These are phyloP conservation scores for Tillus elongatus DNA, from an alignment of 2,888 invertebrate genomes.

Conservation along the genomic window DNA sequence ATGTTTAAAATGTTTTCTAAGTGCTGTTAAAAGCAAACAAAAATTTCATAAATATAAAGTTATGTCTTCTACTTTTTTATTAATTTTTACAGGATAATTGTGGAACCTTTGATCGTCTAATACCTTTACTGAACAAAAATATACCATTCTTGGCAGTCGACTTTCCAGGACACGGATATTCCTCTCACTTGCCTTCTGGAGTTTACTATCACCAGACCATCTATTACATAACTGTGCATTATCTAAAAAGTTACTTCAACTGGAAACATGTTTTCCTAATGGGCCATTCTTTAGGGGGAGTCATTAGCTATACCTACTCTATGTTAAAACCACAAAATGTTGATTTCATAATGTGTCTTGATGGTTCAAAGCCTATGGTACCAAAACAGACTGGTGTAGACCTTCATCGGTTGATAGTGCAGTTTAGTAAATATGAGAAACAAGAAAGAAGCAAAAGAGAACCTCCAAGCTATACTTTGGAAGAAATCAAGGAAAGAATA, in stretches of 20 bases:
- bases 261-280: constrained; percentile 62
- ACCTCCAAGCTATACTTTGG: constrained; percentile 54
- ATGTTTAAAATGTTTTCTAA: too few species aligned
- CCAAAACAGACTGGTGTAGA: constrained; percentile 12
- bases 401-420: constrained; percentile 37
- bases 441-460: constrained; percentile 37
- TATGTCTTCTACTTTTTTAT: too few species aligned
- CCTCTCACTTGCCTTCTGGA: constrained; percentile 58
- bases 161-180: constrained; percentile 62
- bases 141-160: constrained; percentile 53
- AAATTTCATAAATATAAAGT: too few species aligned
- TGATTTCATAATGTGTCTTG: constrained; percentile 50
- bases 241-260: constrained; percentile 53
- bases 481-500: constrained; percentile 52
- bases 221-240: constrained; percentile 44
- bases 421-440: constrained; percentile 41
- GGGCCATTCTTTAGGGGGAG: constrained; percentile 61
- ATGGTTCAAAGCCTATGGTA: constrained; percentile 41
- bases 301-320: constrained; percentile 52
- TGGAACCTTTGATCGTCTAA: constrained; percentile 64
- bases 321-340: constrained; percentile 53
- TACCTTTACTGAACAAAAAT: constrained; percentile 48
- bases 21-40: too few species aligned
- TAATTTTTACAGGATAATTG: constrained; percentile 58
- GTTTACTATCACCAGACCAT: constrained; percentile 43